phyloP scores from a whole-genome alignment of 2,888 invertebrate genomes.

The Drosophila picticornis region DNA sequence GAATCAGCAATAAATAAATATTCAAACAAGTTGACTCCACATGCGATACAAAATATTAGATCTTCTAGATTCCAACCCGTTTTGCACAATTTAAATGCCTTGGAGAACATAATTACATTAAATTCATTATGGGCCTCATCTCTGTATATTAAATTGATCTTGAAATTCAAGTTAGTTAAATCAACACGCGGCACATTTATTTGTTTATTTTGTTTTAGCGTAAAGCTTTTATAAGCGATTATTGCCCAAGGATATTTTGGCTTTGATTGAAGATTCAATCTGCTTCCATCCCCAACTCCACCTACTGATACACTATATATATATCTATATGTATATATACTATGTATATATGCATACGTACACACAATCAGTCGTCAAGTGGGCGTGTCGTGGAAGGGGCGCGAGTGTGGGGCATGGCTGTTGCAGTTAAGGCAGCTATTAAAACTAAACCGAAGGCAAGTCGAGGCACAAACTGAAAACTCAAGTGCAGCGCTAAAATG shows the following conservation, averaged over 20 bases:
- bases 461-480: slow-evolving; percentile 22
- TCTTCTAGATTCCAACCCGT: neutral
- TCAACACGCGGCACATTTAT: neutral
- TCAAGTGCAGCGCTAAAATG: slow-evolving; percentile 63
- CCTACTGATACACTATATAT: slow-evolving; percentile 2
- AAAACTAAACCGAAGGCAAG: slow-evolving; percentile 42
- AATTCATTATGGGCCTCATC: neutral
- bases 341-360: slow-evolving; percentile 2
- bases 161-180: neutral
- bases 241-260: neutral
- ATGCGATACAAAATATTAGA: neutral
- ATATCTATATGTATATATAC: neutral
- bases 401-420: slow-evolving; percentile 28
- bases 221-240: neutral
- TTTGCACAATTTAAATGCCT: neutral
- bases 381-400: neutral
- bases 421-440: slow-evolving; percentile 50
- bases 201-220: neutral
- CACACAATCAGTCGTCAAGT: slow-evolving; percentile 13
- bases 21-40: slow-evolving; percentile 1
- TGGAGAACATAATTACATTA: neutral
- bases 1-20: slow-evolving; percentile 37
- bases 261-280: neutral
- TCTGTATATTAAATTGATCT: neutral
- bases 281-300: neutral